These are phyloP conservation scores for Bambusicola thoracicus DNA, from an alignment of 2,113 vertebrate species.

Conservation along the genomic window DNA sequence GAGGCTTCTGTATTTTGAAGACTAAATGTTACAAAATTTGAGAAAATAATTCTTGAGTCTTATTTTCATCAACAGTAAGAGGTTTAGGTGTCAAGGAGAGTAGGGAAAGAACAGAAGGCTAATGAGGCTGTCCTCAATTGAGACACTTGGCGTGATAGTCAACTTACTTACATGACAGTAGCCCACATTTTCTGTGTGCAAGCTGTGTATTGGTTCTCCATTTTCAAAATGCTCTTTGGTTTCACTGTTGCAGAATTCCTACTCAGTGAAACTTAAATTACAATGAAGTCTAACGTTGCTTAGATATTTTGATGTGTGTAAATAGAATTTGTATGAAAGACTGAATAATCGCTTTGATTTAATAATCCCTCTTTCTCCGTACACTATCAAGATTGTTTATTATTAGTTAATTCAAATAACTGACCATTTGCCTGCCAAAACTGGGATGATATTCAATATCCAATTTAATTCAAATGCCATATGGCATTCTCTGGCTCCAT, in stretches of 20 bases:
- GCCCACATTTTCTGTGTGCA: background rate
- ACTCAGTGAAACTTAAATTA: background rate
- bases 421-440: slow-evolving; percentile 30
- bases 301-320: background rate
- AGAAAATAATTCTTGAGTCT: background rate
- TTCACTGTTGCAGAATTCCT: background rate
- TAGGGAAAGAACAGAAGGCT: background rate
- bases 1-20: background rate
- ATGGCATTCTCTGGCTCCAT: background rate
- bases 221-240: background rate
- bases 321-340: background rate
- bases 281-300: background rate
- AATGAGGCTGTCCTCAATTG: background rate
- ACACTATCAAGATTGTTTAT: background rate
- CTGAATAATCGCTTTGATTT: background rate
- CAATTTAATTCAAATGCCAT: slow-evolving; percentile 23
- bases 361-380: background rate
- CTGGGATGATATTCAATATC: slow-evolving; percentile 22
- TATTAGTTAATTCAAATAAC: slow-evolving; percentile 21
- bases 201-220: background rate
- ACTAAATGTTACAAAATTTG: background rate
- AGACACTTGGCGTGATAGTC: background rate
- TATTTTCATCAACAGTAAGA: background rate
- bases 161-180: background rate
- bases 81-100: background rate